A percentile compares a stretch with the other conserved stretches of the same genome.
Evolutionary conservation across 30 jellyfish, hydroid and myxozoan species (phyloP).

Genomic region (Haliclystus octoradiatus): DNA sequence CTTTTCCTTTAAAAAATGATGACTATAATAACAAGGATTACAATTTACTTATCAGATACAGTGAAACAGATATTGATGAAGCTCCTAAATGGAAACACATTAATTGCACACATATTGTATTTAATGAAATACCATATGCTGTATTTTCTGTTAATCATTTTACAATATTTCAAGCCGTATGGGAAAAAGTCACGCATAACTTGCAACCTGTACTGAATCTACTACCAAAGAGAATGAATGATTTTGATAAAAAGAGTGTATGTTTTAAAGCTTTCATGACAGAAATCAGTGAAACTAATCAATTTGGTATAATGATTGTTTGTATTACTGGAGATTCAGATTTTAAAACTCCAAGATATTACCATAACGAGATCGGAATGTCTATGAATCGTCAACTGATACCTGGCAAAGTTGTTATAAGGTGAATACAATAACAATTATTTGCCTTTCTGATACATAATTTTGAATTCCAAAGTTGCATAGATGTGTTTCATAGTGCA

Average conservation of each 20-base stretch:
- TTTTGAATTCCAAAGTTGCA: no score
- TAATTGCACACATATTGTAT: conserved; percentile 8
- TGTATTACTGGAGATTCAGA: conserved; percentile 47
- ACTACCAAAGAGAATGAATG: conserved; percentile 17
- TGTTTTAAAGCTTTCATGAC: conserved; percentile 80
- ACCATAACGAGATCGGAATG: conserved; percentile 61
- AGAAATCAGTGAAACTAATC: conserved; percentile 49
- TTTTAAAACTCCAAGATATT: conserved; percentile 32
- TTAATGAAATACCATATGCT: conserved; percentile 14
- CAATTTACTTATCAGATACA: conserved; percentile 12
- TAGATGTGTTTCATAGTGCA: no score
- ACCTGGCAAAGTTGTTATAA: conserved; percentile 58
- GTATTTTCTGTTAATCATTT: conserved; percentile 61
- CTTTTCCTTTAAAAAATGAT: not conserved
- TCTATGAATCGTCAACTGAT: conserved; percentile 50
- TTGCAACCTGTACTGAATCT: conserved; percentile 29
- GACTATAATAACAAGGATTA: not conserved
- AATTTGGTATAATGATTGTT: conserved; percentile 71
- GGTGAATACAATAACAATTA: conserved; percentile 13
- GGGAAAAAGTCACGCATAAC: conserved; percentile 39
- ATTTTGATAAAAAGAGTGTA: conserved; percentile 44
- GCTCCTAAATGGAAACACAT: conserved; percentile 55
- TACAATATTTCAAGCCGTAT: conserved; percentile 42
- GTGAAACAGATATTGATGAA: conserved; percentile 49
- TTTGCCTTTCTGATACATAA: not conserved